Percentiles rank a stretch among this genome's conserved stretches.
phyloP scores from a whole-genome alignment of 2,113 vertebrate species.

The Pogona vitticeps region DNA sequence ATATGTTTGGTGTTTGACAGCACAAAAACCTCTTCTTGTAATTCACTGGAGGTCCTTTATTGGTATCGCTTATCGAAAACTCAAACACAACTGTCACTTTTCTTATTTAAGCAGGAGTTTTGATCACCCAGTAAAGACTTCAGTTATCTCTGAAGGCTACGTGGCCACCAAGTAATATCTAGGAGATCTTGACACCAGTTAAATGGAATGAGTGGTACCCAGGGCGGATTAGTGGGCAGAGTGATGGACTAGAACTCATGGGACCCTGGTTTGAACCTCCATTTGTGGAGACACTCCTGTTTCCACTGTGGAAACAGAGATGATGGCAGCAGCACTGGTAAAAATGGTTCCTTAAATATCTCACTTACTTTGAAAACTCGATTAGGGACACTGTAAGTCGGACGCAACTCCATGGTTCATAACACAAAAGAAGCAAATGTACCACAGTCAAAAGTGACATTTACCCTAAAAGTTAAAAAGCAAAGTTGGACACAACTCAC shows the following conservation, averaged over 20 bases:
- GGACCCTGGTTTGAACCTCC: no score
- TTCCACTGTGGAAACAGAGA: no score
- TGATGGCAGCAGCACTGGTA: no score
- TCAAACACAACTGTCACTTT: background rate
- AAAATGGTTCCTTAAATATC: no score
- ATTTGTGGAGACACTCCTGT: no score
- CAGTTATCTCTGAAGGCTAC: background rate
- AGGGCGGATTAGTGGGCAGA: no score
- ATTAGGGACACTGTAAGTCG: no score
- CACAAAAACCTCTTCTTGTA: background rate
- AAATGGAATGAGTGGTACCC: background rate
- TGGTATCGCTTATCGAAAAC: background rate
- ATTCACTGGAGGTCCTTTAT: background rate
- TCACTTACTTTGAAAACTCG: no score
- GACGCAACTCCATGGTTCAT: no score
- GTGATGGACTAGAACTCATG: no score
- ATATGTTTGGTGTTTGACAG: background rate
- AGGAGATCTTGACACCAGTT: background rate
- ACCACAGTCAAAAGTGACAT: background rate
- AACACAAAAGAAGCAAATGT: no score
- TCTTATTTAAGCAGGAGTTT: background rate
- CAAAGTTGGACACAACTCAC: no score
- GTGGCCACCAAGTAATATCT: background rate
- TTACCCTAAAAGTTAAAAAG: background rate
- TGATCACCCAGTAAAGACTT: background rate